These are phyloP conservation scores for Stratiomys singularior DNA, from an alignment of 2,888 invertebrate species.

Conservation along the genomic window DNA sequence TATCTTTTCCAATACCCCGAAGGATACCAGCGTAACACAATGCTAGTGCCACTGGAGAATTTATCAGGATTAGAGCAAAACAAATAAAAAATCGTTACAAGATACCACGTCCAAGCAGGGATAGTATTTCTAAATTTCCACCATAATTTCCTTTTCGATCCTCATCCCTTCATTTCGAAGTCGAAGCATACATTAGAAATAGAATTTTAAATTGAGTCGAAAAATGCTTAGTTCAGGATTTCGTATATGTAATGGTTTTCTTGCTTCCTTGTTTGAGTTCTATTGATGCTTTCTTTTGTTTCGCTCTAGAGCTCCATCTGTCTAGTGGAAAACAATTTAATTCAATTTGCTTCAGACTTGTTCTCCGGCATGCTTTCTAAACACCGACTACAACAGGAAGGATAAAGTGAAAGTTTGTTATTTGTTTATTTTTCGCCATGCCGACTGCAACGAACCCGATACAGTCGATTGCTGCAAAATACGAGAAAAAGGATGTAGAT, in stretches of 20 bases:
- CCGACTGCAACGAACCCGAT: not conserved
- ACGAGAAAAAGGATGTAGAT: not conserved
- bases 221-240: constrained; percentile 6
- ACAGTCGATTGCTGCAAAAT: not conserved
- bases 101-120: no score
- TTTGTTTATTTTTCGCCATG: not conserved
- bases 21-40: no score
- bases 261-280: not conserved
- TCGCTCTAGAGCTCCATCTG: not conserved
- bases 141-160: no score
- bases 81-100: no score
- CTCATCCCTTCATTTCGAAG: not conserved
- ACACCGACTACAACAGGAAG: no score
- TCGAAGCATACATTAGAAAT: constrained; percentile 8
- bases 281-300: not conserved
- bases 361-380: not conserved
- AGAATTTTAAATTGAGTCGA: not conserved
- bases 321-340: constrained; percentile 1
- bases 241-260: not conserved
- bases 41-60: no score
- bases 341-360: constrained; percentile 5
- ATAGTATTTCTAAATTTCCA: no score
- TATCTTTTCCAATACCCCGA: no score
- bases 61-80: no score
- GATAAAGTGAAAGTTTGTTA: not conserved